Percentiles rank a stretch among this genome's conserved stretches.
phyloP scores from a whole-genome alignment of 2,113 vertebrate genomes.

The Platycercus adscitus region DNA sequence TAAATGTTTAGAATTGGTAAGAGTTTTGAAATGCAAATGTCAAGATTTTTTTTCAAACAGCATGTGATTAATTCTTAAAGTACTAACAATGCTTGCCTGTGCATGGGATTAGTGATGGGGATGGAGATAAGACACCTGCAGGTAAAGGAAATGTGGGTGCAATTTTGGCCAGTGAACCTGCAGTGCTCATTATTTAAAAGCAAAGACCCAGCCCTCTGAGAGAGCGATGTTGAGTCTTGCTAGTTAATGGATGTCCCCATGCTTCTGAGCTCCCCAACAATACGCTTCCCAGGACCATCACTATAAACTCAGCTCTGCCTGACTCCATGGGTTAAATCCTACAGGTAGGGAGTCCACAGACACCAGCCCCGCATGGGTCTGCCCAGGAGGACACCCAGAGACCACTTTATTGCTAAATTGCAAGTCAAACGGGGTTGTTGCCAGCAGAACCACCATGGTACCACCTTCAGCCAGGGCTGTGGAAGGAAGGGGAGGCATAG shows the following conservation, averaged over 20 bases:
- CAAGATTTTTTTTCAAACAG: slow-evolving; percentile 51
- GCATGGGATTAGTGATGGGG: not conserved
- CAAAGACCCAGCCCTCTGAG: not conserved
- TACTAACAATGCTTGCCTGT: slow-evolving; percentile 57
- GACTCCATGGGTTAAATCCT: not conserved
- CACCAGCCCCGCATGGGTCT: not conserved
- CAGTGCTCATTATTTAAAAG: not conserved
- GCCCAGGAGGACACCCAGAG: not conserved
- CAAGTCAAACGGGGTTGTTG: not conserved
- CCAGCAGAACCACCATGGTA: not conserved
- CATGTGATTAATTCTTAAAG: slow-evolving; percentile 67
- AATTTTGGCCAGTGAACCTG: not conserved
- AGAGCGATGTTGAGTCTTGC: not conserved
- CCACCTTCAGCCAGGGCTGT: not conserved
- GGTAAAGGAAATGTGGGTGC: not conserved
- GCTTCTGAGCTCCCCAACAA: not conserved
- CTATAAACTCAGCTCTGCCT: not conserved
- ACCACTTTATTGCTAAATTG: not conserved
- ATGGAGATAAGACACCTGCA: not conserved
- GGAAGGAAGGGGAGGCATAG: not conserved
- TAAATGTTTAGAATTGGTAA: slow-evolving; percentile 79
- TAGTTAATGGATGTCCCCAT: not conserved
- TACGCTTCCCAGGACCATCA: not conserved
- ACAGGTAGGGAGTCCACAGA: not conserved
- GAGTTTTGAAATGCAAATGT: slow-evolving; percentile 81